Evolutionary conservation across 2,797 vertebrate species (phyloP), one percentile per base, ranked within the genome.

Genomic region (Sebastes itinus): DNA sequence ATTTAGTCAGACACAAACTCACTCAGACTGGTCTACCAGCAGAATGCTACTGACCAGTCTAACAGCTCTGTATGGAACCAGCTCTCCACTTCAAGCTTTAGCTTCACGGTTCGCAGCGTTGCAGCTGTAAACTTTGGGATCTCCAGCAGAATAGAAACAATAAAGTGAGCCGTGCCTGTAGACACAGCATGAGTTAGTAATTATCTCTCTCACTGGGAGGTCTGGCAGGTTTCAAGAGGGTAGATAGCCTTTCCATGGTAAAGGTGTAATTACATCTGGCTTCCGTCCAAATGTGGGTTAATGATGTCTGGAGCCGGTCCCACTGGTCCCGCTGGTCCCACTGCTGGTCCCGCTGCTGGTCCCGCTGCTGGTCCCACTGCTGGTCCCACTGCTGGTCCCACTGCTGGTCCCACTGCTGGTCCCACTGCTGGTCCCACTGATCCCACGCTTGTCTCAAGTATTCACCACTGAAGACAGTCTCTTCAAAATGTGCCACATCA

Each of bases 211-310:
- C 7, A 18, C 66, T 38, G 60, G 66, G 30, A 22, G 16, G 8
- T 16, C 49, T 67, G 71, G 64, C 30, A 49, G 32, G n/a, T 67
- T 30, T 63, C 46, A 70, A 54, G 42, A 60, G 32, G 8, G 16
- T 72, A 4, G 16, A 54, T 52, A 7, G 38, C 7, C 25, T 74
- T 78, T 82, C 65, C 11, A 55, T 78, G 9, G 62, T 60, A 6
- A 35, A 62, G 74, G 68, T 76, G 63, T 75, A 86, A 77, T 83
- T 87, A 69, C 59, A 81, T 52, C 13, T 83, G 75, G 42, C 64
- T 77, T 49, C n/a, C 33, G 38, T 54, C 75, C 16, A 72, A 55
- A 81, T 72, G 59, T 76, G 72, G 62, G 78, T 71, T 75, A 56
- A 66, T 80, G 56, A 75, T 78, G 76, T 52, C 55, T 60, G 4